Evolutionary conservation across 2,888 invertebrate genomes (phyloP), one percentile per base, ranked within the genome.

Genomic region (Priocnemis perturbator): DNA sequence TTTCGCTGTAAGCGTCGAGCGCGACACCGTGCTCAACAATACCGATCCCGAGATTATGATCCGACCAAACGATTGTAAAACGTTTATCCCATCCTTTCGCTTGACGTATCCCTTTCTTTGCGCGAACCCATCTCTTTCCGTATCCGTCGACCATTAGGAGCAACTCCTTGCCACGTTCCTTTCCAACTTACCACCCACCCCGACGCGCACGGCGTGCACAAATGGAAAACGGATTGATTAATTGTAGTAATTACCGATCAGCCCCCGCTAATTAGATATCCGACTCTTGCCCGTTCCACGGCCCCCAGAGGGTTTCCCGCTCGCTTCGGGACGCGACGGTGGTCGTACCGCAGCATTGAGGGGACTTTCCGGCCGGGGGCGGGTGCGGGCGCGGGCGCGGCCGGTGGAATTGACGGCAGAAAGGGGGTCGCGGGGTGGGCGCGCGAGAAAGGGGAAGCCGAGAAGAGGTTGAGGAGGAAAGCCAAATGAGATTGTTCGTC

Each of bases 181-280:
- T 23, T 26, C 20, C 3, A 17, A 3, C 20, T 19, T 9, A 7
- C 44, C 37, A 62, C 30, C 26, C 53, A 59, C 71, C 48, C 57
- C 64, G 74, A 64, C 79, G 79, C 68, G 78, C 81, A 76, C 77
- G 67, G 69, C 78, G 79, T 80, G 81, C 86, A 87, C 88, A 89
- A 89, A 90, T 89, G 89, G 89, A 89, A 89, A 89, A 88, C 89
- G 89, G 89, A 90, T 90, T 90, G 90, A 91, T 91, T 91, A 91
- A 91, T 91, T 90, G 90, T 87, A 88, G 90, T 90, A 91, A 91
- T 91, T 91, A 91, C 90, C 88, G 90, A 90, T 90, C 90, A 89
- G 89, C 88, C 87, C 87, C 87, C 86, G 87, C 89, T 88, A 89
- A 89, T 89, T 89, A 89, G 89, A 89, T 88, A 88, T 88, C 89